Evolutionary conservation across 1,140 invertebrate species (phyloP), one percentile per base, ranked within the genome.

Genomic region (Babylonia areolata): DNA sequence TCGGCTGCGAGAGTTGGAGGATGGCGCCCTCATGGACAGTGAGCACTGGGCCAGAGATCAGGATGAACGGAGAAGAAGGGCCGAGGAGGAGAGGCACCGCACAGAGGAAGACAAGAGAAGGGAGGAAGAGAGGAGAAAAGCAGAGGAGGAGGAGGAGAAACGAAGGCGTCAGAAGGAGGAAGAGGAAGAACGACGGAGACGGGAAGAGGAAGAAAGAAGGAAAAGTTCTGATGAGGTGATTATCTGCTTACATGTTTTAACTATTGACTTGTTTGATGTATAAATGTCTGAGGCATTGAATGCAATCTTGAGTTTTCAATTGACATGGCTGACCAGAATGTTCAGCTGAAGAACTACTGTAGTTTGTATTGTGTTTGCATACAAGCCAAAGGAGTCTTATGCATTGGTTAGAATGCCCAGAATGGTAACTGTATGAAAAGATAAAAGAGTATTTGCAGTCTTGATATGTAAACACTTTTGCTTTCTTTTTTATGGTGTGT

Each of bases 21-120:
- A 87, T 9, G 64, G 85, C 31, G 85, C 87, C 23, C 58, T 64
- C 58, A 64, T 64, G 58, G 58, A 91, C 46, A 87, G 89, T 51
- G 89, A 91, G 33, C 88, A 89, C 58, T 85, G 85, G 81, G 85
- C 90, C 51, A 42, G 85, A n/a, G 58, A 91, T 64, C 89, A 92
- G 69, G 85, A 87, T 73, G 85, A 91, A 80, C 77, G 87, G 54
- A 82, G 86, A 28, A 81, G 86, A 64, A 88, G 81, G 64, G 84
- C 84, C 75, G 84, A 90, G 81, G 86, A 88, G 77, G 86, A 88
- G 75, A 85, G 84, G 81, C 83, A 87, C 71, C 79, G 87, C 35
- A 78, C 88, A 85, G 85, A 87, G 86, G 58, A 87, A 83, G 75
- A 87, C 40, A 87, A 86, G 89, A 89, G 87, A 85, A 86, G 87